Evolutionary conservation across 2,797 vertebrate species (phyloP).

Genomic region (Lophotriccus pileatus): DNA sequence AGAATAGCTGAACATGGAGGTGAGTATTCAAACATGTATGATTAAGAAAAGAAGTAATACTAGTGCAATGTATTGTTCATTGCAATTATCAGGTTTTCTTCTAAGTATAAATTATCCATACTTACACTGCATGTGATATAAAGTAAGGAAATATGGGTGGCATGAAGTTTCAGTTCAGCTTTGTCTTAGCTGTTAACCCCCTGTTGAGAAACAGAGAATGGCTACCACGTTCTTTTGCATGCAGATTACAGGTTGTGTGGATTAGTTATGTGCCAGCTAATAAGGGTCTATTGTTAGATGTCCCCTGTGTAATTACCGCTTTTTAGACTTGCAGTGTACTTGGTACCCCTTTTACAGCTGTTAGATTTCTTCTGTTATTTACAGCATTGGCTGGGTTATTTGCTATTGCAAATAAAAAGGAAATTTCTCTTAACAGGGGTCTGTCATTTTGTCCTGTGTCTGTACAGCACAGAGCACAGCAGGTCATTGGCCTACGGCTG

Average conservation of each 20-base stretch:
- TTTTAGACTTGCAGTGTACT: neutral
- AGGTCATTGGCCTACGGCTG: neutral
- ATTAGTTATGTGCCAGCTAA: neutral
- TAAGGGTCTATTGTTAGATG: neutral
- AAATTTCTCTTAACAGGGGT: neutral
- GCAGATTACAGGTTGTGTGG: neutral
- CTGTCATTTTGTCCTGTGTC: neutral
- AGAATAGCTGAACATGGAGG: neutral
- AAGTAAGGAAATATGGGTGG: neutral
- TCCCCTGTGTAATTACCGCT: neutral
- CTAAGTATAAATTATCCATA: neutral
- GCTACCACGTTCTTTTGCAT: neutral
- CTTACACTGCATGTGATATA: neutral
- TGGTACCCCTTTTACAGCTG: neutral
- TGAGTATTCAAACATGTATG: neutral
- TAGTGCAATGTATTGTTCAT: neutral
- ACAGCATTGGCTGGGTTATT: neutral
- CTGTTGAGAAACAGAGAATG: neutral
- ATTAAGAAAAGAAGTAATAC: neutral
- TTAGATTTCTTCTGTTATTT: neutral
- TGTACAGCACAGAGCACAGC: neutral
- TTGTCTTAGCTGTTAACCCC: neutral
- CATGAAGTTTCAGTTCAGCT: neutral
- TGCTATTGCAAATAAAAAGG: neutral
- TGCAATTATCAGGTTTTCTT: constrained; percentile 11